Base-by-base conservation (phyloP, 2,888 invertebrate genomes). In the Dinocampus coccinellae region DNA sequence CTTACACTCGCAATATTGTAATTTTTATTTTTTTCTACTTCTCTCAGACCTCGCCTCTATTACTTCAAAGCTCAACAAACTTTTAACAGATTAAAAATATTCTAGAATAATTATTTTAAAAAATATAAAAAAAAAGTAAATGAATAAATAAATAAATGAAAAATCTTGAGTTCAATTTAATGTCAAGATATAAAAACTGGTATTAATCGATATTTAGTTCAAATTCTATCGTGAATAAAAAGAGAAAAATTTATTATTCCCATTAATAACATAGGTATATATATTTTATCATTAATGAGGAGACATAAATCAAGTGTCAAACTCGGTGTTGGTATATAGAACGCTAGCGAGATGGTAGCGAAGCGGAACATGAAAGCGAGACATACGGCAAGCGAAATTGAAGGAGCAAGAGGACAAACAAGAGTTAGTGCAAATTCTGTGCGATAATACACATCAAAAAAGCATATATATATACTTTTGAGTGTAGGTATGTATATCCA, bases 401-500 rank as follows among this genome's bases (percentile, higher is more conserved):
- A 60, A 47, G 22, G 29, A 67, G 39, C 9, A 24, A 39, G 57
- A 53, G 20, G 13, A 39, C 39, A 39, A 39, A n/a, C 39, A 39
- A 13, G 39, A 39, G 11, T 13, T 39, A 39, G n/a, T n/a, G 39
- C 39, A 39, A 3, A 3, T 3, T 3, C 13, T 39, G 24, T 33
- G 29, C 9, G 34, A 39, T 22, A 20, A 53, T 7, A 16, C n/a
- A 55, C 26, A 53, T 36, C 22, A 61, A 36, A 24, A 34, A 62
- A 24, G 39, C 62, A 69, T 52, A 62, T 34, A 47, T 63, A 63
- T 63, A 62, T 61, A 62, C 62, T 33, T 33, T 39, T 68, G 58
- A 20, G 60, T n/a, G 53, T 61, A 34, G 60, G 60, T 62, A 22
- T 39, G 55, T 67, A 62, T 47, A 62, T 67, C 55, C 71, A 71